These are phyloP conservation scores for Melanotaenia parkinsoni DNA, from an alignment of 2,797 vertebrate genomes.

Conservation along the genomic window DNA sequence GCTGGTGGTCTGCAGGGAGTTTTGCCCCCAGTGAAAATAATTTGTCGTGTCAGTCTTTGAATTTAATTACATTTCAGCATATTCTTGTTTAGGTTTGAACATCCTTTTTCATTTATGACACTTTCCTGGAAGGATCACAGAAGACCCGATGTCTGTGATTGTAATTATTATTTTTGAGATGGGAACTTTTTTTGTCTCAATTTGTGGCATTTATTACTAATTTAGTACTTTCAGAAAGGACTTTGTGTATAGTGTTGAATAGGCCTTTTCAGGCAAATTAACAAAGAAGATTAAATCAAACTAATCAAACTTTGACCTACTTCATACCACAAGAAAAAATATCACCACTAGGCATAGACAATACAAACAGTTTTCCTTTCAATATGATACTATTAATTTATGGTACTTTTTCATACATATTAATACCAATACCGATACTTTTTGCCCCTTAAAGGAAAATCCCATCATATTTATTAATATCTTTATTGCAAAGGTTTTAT, in stretches of 20 bases:
- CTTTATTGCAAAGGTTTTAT: too few relatives aligned
- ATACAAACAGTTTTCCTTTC: too few relatives aligned
- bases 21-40: conserved; percentile 6
- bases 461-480: too few relatives aligned
- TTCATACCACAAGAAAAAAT: too few relatives aligned
- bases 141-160: background rate
- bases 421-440: too few relatives aligned
- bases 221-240: background rate
- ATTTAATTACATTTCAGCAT: background rate
- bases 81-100: background rate
- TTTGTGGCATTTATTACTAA: background rate
- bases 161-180: background rate
- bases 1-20: conserved; percentile 33
- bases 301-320: too few relatives aligned
- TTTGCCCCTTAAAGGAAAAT: too few relatives aligned
- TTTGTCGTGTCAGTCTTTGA: background rate
- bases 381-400: too few relatives aligned
- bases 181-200: background rate
- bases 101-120: background rate
- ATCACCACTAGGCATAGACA: too few relatives aligned
- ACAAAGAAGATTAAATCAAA: too few relatives aligned
- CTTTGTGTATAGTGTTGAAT: background rate
- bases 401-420: too few relatives aligned
- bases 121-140: background rate
- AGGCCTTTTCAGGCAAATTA: too few relatives aligned